A percentile compares a stretch with the other conserved stretches of the same genome.
phyloP scores from a whole-genome alignment of 2,888 invertebrate species.

The Nematopogon swammerdamellus region DNA sequence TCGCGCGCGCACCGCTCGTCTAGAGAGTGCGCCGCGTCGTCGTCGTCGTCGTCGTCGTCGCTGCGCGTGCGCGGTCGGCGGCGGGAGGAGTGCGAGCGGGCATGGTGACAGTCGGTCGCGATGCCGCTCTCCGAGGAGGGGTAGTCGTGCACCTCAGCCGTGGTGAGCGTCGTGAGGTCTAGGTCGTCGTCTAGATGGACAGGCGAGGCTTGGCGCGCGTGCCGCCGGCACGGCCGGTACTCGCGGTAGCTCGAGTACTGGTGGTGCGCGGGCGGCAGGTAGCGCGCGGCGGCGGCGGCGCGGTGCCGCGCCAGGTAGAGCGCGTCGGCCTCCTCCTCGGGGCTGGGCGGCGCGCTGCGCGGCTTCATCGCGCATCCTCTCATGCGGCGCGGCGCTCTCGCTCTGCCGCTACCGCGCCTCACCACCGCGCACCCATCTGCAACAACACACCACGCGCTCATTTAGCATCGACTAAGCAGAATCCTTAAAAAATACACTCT shows the following conservation, averaged over 20 bases:
- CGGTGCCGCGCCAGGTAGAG: slow-evolving; percentile 74
- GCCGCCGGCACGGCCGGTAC: slow-evolving; percentile 33
- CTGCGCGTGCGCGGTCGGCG: slow-evolving; percentile 28
- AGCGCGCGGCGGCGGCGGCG: slow-evolving; percentile 53
- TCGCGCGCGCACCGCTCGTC: slow-evolving; percentile 48
- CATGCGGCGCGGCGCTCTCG: slow-evolving; percentile 16
- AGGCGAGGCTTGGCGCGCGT: slow-evolving; percentile 44
- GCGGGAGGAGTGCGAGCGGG: slow-evolving; percentile 37
- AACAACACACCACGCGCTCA: neutral
- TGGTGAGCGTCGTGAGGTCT: slow-evolving; percentile 29
- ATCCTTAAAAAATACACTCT: too few relatives aligned
- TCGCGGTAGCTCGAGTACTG: slow-evolving; percentile 48
- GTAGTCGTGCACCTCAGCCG: slow-evolving; percentile 49
- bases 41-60: slow-evolving; percentile 28
- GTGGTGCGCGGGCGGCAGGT: slow-evolving; percentile 29
- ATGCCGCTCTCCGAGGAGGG: slow-evolving; percentile 54
- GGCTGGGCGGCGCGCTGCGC: slow-evolving; percentile 56
- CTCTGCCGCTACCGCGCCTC: neutral
- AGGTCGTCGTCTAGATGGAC: slow-evolving; percentile 46
- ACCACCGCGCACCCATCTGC: neutral
- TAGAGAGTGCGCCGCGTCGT: slow-evolving; percentile 44
- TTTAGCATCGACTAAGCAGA: neutral
- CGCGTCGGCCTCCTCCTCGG: slow-evolving; percentile 55
- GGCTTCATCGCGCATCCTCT: slow-evolving; percentile 56
- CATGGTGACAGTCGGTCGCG: slow-evolving; percentile 45